Conservation (phyloP, 2,113 vertebrate species). For the Alaudala cheleensis region DNA sequence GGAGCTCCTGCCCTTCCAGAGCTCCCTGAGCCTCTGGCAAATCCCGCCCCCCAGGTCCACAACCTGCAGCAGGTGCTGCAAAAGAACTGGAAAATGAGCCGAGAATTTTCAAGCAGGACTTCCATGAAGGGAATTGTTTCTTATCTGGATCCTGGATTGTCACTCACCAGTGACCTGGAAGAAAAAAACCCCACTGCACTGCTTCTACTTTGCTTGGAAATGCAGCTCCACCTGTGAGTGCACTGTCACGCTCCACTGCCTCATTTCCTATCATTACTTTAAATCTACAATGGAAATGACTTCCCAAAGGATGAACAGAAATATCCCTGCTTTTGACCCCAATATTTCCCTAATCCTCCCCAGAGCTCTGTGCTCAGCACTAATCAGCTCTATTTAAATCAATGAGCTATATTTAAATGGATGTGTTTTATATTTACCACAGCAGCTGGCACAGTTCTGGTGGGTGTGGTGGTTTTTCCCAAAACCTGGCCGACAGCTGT, state of each 20-base stretch:
- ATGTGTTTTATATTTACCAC: constrained; percentile 61
- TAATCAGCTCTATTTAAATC: not conserved
- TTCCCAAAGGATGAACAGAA: not conserved
- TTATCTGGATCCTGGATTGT: not conserved
- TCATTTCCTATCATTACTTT: not conserved
- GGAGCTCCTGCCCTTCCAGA: not conserved
- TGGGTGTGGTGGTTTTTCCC: constrained; percentile 71
- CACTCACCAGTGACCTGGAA: not conserved
- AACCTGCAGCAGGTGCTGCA: not conserved
- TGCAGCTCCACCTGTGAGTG: not conserved
- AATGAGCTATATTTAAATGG: not conserved
- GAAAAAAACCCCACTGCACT: not conserved
- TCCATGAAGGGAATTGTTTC: not conserved
- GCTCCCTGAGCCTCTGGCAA: not conserved
- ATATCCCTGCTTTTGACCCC: not conserved
- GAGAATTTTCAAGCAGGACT: not conserved
- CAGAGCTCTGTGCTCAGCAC: not conserved
- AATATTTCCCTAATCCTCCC: not conserved
- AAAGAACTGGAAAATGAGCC: not conserved
- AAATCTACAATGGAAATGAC: not conserved
- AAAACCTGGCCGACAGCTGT: constrained; percentile 77
- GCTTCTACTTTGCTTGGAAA: not conserved
- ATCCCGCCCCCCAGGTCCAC: rapidly evolving
- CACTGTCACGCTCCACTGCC: not conserved
- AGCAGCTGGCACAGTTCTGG: constrained; percentile 70